Base-by-base conservation (phyloP, 2,888 invertebrate genomes). In the Microctonus brassicae region DNA sequence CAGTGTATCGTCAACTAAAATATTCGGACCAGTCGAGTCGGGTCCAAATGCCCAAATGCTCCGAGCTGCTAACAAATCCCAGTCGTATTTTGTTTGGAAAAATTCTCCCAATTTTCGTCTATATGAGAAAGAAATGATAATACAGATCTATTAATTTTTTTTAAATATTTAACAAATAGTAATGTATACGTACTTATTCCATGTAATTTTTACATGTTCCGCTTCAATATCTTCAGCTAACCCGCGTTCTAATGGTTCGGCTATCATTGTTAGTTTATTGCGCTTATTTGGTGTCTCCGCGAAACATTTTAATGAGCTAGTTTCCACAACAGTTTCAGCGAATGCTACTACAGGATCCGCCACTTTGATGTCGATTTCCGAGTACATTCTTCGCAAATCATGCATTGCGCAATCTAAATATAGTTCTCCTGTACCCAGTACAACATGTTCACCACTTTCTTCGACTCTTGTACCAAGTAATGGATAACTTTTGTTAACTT, bases 1-100 rank as follows among this genome's bases (percentile, higher is more conserved):
- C 73, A 99, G 89, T 0, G 99, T 99, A 87, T 99, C 99, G 87
- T 99, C 99, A 0, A 99, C 98, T 2, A 99, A 90, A 86, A 99
- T 98, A 88, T 99, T 99, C 0, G 99, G 99, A 0, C 95, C 95
- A 0, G 97, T 96, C 0, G 94, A 90, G 84, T 99, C 99, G 0
- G 99, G 99, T 0, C 99, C 99, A 88, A 99, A 99, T 0, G 99
- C 98, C 99, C 99, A 99, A 83, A 99, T 99, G 52, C 97, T 98
- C 80, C 99, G 93, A 10, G 99, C 98, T 1, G 99, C 99, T 75
- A 99, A 87, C 87, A 99, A 91, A 93, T 99, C 99, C 99, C 99
- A 99, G 87, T 99, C 98, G 88, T 99, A 99, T 87, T 99, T 99
- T 20, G 96, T 97, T 90, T 99, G 99, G 89, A 99, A 99, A 89